A percentile compares a stretch with the other conserved stretches of the same genome.
These are phyloP conservation scores for Leucoma salicis DNA, from an alignment of 2,888 invertebrate species.

Conservation along the genomic window DNA sequence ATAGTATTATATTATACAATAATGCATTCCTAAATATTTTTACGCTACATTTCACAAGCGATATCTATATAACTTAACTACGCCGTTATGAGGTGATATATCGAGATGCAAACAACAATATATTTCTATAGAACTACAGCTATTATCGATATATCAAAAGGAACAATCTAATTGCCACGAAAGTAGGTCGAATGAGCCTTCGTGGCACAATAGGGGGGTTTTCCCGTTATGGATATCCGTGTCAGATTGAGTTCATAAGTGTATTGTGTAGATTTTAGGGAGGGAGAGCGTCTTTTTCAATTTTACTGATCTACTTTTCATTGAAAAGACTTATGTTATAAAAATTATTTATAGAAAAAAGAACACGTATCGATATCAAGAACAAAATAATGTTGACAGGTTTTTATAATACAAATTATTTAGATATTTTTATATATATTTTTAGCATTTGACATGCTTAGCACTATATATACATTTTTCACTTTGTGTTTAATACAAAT, in stretches of 20 bases:
- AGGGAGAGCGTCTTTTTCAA: not conserved
- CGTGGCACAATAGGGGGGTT: conserved; percentile 21
- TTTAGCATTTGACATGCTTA: too few species aligned
- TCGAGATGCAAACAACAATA: conserved; percentile 1
- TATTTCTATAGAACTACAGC: conserved; percentile 6
- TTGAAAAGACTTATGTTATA: too few species aligned
- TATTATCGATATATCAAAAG: conserved; percentile 32
- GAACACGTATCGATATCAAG: too few species aligned
- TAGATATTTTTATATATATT: too few species aligned
- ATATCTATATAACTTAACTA: conserved; percentile 1
- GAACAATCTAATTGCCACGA: conserved; percentile 35
- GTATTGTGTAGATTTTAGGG: conserved; percentile 19
- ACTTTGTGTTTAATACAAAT: too few species aligned
- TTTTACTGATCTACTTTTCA: not conserved
- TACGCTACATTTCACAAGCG: not conserved
- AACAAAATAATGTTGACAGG: too few species aligned
- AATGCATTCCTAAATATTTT: not conserved
- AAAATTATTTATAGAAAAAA: too few species aligned
- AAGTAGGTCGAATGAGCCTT: conserved; percentile 35
- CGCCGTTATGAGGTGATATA: conserved; percentile 3
- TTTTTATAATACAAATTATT: too few species aligned
- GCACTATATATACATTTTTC: too few species aligned
- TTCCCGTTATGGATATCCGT: conserved; percentile 27
- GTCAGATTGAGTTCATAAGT: conserved; percentile 21
- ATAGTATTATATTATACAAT: too few species aligned